Evolutionary conservation across 2,797 vertebrate species (phyloP), one percentile per base, ranked within the genome.

Genomic region (Ctenochaetus hawaiiensis): DNA sequence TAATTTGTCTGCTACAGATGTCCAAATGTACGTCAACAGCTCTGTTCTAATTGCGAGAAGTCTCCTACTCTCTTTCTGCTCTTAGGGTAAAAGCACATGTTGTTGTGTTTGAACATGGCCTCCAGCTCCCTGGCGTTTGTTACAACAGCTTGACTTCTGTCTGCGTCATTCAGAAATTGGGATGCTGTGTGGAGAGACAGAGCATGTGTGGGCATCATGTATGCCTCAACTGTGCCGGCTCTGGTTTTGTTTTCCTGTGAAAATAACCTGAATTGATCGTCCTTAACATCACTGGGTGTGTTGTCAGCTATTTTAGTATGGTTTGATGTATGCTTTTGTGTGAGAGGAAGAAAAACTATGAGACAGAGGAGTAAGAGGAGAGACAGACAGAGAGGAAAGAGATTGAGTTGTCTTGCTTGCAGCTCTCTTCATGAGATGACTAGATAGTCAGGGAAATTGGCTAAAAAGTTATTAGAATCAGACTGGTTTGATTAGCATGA

Each of bases 201-300:
- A 58, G 69, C 53, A 65, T 77, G 84, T 83, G 86, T 88, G 85
- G 80, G 73, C 75, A 77, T 80, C 61, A 68, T 66, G 80, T 74
- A 77, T 70, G 76, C 72, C 65, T 61, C 39, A 52, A 44, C 56
- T 14, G 13, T 0, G 12, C 34, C 22, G 22, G 22, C 23, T 58
- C 34, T 49, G 5, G 5, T 43, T 68, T 57, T 23, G 30, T 39
- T 62, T 75, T 67, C 51, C 67, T 54, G 39, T 49, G 45, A 72
- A 74, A 70, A 71, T 54, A 39, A 79, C 34, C 47, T 7, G 37
- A 49, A 39, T 7, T 43, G 53, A 41, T 67, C 2, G 6, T 13
- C 67, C 8, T 51, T 16, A 49, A 43, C 45, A 44, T 60, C 20
- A 4, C 48, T 45, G 49, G 34, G 45, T 17, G 22, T 61, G 53